Evolutionary conservation across 1,140 invertebrate genomes (phyloP), one percentile per base, ranked within the genome.

Genomic region (Vanessa atalanta): DNA sequence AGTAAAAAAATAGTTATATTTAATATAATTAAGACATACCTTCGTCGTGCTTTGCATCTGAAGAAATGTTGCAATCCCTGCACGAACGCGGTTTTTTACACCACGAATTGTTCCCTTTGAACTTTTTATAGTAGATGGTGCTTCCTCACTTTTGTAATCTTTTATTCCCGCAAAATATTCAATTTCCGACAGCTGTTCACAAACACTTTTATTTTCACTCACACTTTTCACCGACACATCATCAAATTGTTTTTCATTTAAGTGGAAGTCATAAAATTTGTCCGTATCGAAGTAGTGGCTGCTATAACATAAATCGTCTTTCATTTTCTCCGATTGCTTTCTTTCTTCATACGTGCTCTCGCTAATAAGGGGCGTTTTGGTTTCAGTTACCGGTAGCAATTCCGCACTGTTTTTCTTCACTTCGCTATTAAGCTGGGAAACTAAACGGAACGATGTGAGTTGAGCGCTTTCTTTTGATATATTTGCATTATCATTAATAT

Each of bases 31-130:
- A 68, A 70, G 43, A 72, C 79, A 84, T 90, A 92, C 91, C 91
- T 93, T 94, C 53, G 94, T 94, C 53, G 95, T 93, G 76, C 94
- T 94, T 79, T 96, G 96, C 80, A 97, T 95, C 83, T 97, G 96
- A 15, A 98, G 94, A 90, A 99, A 99, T 7, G 98, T 98, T 15
- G 97, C 97, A 81, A 99, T 99, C 75, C 98, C 98, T 65, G 97
- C 97, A 79, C 97, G 93, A 26, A 99, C 98, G 80, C 98, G 94
- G 93, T 99, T 99, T 93, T 97, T 98, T 61, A 98, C 97, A 63
- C 98, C 98, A 20, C 98, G 94, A 70, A 99, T 96, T 3, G 97
- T 98, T 47, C 98, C 98, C 87, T 97, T 97, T 73, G 96, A 95
- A 93, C 98, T 99, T 78, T 95, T 94, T 85, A 98, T 98, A 65